These are phyloP conservation scores for Rynchops niger DNA, from an alignment of 2,113 vertebrate genomes.

Conservation along the genomic window DNA sequence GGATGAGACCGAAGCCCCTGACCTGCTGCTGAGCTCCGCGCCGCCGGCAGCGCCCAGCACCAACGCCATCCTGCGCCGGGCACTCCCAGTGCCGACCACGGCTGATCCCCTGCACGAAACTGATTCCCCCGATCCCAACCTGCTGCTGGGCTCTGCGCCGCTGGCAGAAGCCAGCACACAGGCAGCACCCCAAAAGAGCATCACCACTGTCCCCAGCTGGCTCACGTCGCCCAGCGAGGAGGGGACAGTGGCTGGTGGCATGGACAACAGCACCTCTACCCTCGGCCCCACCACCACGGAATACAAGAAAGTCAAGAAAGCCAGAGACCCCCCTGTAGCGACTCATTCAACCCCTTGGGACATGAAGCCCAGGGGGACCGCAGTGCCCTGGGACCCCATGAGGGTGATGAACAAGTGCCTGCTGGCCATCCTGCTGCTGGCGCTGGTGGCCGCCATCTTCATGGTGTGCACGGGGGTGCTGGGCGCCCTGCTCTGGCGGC, in stretches of 20 bases:
- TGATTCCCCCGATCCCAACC: accelerated
- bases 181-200: not conserved
- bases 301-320: not conserved
- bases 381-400: not conserved
- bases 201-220: not conserved
- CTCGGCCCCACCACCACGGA: not conserved
- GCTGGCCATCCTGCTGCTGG: conserved; percentile 80
- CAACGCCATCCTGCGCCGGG: accelerated
- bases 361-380: accelerated
- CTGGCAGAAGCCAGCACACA: not conserved
- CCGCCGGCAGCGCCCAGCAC: accelerated
- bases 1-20: not conserved
- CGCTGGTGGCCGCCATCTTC: conserved; percentile 79
- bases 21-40: not conserved
- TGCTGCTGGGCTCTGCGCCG: not conserved
- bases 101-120: not conserved
- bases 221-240: accelerated
- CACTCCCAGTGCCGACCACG: accelerated
- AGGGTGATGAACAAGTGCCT: conserved; percentile 73
- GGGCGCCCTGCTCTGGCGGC: conserved; percentile 77
- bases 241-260: accelerated
- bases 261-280: not conserved
- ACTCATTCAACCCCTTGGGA: accelerated
- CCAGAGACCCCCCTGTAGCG: accelerated
- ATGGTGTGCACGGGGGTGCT: conserved; percentile 80